Percentiles rank a stretch among this genome's conserved stretches.
phyloP scores from a whole-genome alignment of 2,888 invertebrate species.

The Ecliptopera silaceata region DNA sequence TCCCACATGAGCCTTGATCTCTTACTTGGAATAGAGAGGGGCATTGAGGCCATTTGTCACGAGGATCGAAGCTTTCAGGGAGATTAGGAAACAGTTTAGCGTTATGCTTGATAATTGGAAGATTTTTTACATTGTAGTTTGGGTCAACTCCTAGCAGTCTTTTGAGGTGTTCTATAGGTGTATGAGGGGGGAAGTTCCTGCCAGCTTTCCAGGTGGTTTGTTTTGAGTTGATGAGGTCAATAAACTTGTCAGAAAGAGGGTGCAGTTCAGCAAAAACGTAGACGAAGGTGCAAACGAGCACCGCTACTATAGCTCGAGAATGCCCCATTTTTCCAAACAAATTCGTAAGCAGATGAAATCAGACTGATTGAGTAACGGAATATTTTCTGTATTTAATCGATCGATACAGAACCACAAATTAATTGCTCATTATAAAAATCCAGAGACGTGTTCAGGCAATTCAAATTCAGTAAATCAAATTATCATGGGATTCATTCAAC shows the following conservation, averaged over 20 bases:
- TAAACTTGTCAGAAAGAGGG: constrained; percentile 88
- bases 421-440: background rate
- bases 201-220: constrained; percentile 90
- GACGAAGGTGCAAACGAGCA: constrained; percentile 54
- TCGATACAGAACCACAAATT: background rate
- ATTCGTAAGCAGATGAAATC: background rate
- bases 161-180: constrained; percentile 66
- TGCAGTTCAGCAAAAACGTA: constrained; percentile 36
- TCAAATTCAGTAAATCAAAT: too few species aligned
- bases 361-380: background rate
- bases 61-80: constrained; percentile 91
- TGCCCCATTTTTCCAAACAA: constrained; percentile 15
- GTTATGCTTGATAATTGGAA: constrained; percentile 47
- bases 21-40: constrained; percentile 91
- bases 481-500: too few species aligned
- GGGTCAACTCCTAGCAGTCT: constrained; percentile 88
- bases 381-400: background rate
- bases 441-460: background rate
- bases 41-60: constrained; percentile 91
- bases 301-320: constrained; percentile 48
- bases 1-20: constrained; percentile 95
- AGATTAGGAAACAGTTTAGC: constrained; percentile 70
- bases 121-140: constrained; percentile 41
- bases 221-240: constrained; percentile 86
- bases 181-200: constrained; percentile 86